Evolutionary conservation across 2,888 invertebrate genomes (phyloP), one percentile per base, ranked within the genome.

Genomic region (Nasonovia ribisnigri): DNA sequence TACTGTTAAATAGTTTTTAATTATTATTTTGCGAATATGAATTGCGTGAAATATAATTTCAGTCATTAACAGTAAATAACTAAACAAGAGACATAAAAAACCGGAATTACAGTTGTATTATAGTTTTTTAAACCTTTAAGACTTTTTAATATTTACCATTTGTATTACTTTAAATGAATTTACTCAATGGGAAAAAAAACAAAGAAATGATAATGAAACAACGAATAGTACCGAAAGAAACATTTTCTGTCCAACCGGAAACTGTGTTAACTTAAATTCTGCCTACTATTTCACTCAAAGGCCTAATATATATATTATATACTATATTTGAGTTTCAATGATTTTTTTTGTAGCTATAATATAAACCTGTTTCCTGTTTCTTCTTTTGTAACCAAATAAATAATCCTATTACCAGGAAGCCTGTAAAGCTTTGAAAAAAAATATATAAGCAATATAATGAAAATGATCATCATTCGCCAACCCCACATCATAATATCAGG

Each of bases 321-420:
- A 48, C 48, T 48, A 51, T 87, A 36, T 88, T 57, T n/a, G 11
- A 48, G 90, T 48, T n/a, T 48, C 67, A 48, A 91, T 84, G 54
- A 84, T 43, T 54, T 84, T 91, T 84, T 86, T 77, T 42, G 77
- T 60, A 36, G 48, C 54, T 86, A n/a, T 91, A 91, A 84, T 91
- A 91, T 91, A 91, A 91, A 91, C 84, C 54, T 91, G 91, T 91
- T 91, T 91, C 91, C 91, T 57, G 29, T 90, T 91, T 84, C 42
- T 77, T 36, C 42, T 91, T 86, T 84, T 84, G 91, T 86, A 84
- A 84, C 86, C 57, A 43, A 84, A 84, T 42, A 86, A 86, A 86
- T 91, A 91, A 91, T 86, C 91, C 16, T 57, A 86, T 86, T 91
- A 91, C 54, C 54, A 43, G 54, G 84, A 91, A 42, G 57, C 57